Percentiles rank a stretch among this genome's conserved stretches.
phyloP scores from a whole-genome alignment of 2,888 invertebrate species.

The Siphlonurus alternatus region DNA sequence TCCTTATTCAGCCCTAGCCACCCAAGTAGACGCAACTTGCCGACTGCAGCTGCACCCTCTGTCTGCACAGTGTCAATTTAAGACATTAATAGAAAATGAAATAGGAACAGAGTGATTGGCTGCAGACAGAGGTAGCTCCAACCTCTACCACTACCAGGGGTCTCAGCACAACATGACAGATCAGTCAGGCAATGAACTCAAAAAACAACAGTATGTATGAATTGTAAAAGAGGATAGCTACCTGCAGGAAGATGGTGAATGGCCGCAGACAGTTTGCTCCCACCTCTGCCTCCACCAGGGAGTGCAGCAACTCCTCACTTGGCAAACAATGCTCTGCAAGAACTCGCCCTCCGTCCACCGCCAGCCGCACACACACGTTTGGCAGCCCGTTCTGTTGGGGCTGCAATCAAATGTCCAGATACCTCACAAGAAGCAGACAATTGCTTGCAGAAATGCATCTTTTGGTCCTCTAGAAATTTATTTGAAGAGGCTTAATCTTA shows the following conservation, averaged over 20 bases:
- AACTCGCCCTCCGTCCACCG: neutral
- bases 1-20: neutral
- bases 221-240: neutral
- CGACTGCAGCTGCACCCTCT: neutral
- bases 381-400: neutral
- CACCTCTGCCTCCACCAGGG: neutral
- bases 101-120: too few relatives aligned
- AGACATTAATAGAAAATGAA: too few relatives aligned
- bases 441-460: too few relatives aligned
- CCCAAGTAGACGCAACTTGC: neutral
- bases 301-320: neutral
- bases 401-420: neutral
- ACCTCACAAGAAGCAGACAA: too few relatives aligned
- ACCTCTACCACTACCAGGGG: too few relatives aligned
- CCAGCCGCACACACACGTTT: neutral
- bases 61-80: too few relatives aligned
- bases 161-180: too few relatives aligned
- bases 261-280: neutral
- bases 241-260: neutral
- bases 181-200: too few relatives aligned
- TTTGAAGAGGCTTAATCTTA: too few relatives aligned
- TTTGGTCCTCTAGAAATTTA: too few relatives aligned
- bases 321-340: neutral
- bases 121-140: neutral
- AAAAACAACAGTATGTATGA: neutral